Evolutionary conservation across 2,888 invertebrate species (phyloP), one percentile per base, ranked within the genome.

Genomic region (Dioctria rufipes): DNA sequence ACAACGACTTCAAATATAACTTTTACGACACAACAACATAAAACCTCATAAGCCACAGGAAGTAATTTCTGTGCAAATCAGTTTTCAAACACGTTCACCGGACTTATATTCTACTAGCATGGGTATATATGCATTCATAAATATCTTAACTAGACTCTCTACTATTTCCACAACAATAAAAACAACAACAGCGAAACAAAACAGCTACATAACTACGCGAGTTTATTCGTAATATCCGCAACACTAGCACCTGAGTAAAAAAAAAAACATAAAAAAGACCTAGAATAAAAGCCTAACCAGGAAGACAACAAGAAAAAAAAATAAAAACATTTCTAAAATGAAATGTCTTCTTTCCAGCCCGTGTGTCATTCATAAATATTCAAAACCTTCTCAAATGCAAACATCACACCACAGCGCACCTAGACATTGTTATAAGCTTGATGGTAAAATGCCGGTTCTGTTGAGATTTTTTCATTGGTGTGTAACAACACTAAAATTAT

Each of bases 1-100:
- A 8, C 9, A 54, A 11, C 25, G 25, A 25, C 54, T 54, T 11
- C 4, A 54, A 11, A 54, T 54, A 2, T 54, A 54, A 54, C 54
- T 54, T 25, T 54, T 54, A 54, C 54, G 11, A n/a, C 54, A 54
- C 54, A 6, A 54, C 4, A 61, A 4, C 11, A 25, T 25, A 4
- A 61, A 3, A 61, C 39, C 37, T 61, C 61, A 9, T 61, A 61
- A 39, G n/a, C 37, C 61, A 51, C 25, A 69, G 69, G 69, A 69
- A 69, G 69, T 69, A 49, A 69, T 69, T 69, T 69, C 69, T 69
- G 51, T 69, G 69, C 69, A 69, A 69, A 69, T 69, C 69, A 51
- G 69, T 4, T 25, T 37, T 49, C 51, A 37, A 49, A 51, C 51
- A 37, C 51, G 25, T 25, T 25, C 51, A 46, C 51, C 39, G 5